Conservation (phyloP, 2,113 vertebrate genomes). For the Leptocoma aspasia region DNA sequence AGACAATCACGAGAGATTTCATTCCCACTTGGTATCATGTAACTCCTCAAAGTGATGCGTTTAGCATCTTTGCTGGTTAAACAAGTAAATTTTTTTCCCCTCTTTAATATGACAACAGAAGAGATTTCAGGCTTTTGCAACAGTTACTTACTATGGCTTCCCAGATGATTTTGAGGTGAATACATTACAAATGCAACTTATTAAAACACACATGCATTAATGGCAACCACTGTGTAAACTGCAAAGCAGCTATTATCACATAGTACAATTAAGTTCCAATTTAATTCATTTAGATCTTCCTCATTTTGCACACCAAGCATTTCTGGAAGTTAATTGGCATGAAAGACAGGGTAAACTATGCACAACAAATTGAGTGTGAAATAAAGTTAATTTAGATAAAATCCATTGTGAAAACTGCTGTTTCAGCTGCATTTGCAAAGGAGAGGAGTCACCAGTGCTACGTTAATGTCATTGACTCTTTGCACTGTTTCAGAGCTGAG, state of each 20-base stretch:
- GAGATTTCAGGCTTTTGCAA: neutral
- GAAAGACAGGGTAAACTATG: slow-evolving; percentile 60
- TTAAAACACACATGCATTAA: neutral
- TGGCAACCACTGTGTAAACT: neutral
- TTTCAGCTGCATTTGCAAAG: slow-evolving; percentile 46
- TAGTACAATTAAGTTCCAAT: slow-evolving; percentile 7
- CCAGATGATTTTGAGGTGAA: neutral
- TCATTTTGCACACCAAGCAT: slow-evolving; percentile 52
- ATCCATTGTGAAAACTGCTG: slow-evolving; percentile 43
- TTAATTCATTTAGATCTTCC: slow-evolving; percentile 49
- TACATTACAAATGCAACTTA: neutral
- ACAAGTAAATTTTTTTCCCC: neutral
- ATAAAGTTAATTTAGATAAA: slow-evolving; percentile 67
- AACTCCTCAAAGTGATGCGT: neutral
- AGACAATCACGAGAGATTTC: neutral
- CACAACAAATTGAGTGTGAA: slow-evolving; percentile 72
- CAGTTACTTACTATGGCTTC: neutral
- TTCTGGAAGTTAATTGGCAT: slow-evolving; percentile 65
- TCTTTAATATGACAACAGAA: neutral
- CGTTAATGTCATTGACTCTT: neutral
- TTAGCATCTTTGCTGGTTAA: neutral
- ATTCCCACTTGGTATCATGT: neutral
- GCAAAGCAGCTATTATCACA: slow-evolving; percentile 34
- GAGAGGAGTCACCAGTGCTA: neutral
- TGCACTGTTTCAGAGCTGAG: neutral